Conservation (phyloP, 2,888 invertebrate species). For the Neoascia interrupta region DNA sequence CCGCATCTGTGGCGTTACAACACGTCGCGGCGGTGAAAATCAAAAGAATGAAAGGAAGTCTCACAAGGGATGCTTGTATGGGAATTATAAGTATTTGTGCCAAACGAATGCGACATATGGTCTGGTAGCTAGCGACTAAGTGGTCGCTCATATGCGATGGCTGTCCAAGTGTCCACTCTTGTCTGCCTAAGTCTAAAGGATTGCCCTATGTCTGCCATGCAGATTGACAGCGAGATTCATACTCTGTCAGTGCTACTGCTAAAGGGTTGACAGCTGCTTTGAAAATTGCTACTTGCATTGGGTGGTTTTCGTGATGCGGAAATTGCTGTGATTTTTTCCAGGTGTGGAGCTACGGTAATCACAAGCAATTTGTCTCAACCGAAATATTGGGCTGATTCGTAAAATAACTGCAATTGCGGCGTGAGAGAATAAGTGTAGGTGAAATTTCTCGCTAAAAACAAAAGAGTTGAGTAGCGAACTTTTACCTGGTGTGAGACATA, state of each 20-base stretch:
- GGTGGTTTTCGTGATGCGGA: constrained; percentile 15
- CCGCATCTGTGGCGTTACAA: constrained; percentile 58
- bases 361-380: constrained; percentile 1
- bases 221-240: constrained; percentile 46
- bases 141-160: constrained; percentile 24
- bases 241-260: constrained; percentile 3
- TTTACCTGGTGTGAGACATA: too few relatives aligned
- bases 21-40: constrained; percentile 64
- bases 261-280: background rate
- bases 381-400: constrained; percentile 4
- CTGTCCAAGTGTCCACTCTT: background rate
- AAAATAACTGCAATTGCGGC: constrained; percentile 12
- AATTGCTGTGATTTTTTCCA: constrained; percentile 13
- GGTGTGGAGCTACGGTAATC: constrained; percentile 17
- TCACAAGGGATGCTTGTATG: constrained; percentile 29
- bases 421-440: constrained; percentile 9
- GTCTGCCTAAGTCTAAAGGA: constrained; percentile 3
- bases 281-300: constrained; percentile 7
- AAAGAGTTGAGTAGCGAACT: constrained; percentile 42
- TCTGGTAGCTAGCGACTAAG: constrained; percentile 18
- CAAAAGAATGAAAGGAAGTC: constrained; percentile 57
- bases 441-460: constrained; percentile 2
- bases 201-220: constrained; percentile 43
- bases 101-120: constrained; percentile 44
- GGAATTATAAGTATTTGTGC: constrained; percentile 34